These are phyloP conservation scores for Malthinus seriepunctatus DNA, from an alignment of 2,888 invertebrate genomes.

Conservation along the genomic window DNA sequence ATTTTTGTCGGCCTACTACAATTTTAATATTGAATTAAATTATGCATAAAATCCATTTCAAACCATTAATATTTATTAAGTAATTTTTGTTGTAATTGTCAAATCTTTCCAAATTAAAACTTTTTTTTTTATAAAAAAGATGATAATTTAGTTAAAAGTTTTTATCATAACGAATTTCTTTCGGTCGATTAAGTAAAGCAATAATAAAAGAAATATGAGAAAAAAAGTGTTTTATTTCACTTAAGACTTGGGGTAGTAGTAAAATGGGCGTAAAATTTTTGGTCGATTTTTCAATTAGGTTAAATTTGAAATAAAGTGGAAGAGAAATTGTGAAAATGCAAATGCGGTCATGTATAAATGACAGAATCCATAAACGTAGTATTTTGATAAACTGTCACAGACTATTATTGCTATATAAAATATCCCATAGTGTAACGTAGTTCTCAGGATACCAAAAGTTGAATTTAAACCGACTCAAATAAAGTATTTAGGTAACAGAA, in stretches of 20 bases:
- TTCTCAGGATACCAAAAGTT: slow-evolving; percentile 9
- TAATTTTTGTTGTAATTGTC: too few species aligned
- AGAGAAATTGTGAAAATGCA: slow-evolving; percentile 15
- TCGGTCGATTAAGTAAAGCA: slow-evolving; percentile 7
- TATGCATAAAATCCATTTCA: too few species aligned
- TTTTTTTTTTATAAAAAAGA: not conserved
- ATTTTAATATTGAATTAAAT: too few species aligned
- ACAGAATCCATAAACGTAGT: slow-evolving; percentile 22
- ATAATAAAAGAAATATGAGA: slow-evolving; percentile 5
- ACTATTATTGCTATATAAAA: slow-evolving; percentile 24
- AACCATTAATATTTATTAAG: too few species aligned
- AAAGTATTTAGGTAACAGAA: slow-evolving; percentile 28
- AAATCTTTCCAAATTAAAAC: too few species aligned
- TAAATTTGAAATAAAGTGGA: slow-evolving; percentile 6
- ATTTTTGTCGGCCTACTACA: too few species aligned
- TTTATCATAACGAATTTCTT: slow-evolving; percentile 1
- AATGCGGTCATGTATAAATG: slow-evolving; percentile 15
- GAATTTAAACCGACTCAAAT: slow-evolving; percentile 28
- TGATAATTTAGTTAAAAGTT: slow-evolving; percentile 3
- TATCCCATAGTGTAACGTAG: slow-evolving; percentile 10
- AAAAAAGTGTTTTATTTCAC: slow-evolving; percentile 4
- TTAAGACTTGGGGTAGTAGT: slow-evolving; percentile 2
- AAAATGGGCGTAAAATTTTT: slow-evolving; percentile 13
- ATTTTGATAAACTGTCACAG: slow-evolving; percentile 26
- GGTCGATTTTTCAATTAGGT: slow-evolving; percentile 15